Conservation (phyloP, 2,113 vertebrate genomes). For the Crocuta crocuta region DNA sequence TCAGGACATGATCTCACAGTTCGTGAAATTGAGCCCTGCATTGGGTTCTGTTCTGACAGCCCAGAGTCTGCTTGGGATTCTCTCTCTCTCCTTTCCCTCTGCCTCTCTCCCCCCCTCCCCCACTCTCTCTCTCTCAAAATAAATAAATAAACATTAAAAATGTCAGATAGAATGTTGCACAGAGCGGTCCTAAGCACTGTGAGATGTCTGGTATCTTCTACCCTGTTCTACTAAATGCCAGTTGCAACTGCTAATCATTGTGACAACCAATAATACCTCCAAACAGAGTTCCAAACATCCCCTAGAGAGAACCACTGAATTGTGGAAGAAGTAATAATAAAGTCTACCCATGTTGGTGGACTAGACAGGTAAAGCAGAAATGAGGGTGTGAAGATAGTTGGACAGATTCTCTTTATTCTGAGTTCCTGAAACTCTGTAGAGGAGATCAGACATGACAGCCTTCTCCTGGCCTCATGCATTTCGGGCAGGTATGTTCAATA, state of each 20-base stretch:
- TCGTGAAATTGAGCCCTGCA: too few relatives aligned
- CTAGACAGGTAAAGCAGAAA: background rate
- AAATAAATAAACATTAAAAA: background rate
- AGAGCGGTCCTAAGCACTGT: background rate
- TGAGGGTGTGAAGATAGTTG: background rate
- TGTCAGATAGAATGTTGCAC: background rate
- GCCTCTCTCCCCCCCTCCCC: too few relatives aligned
- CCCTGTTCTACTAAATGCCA: background rate
- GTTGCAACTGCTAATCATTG: background rate
- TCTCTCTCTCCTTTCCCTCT: too few relatives aligned
- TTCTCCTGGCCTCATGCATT: background rate
- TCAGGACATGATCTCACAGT: too few relatives aligned
- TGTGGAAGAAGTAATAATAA: background rate
- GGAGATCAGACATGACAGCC: background rate
- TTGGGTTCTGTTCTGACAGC: too few relatives aligned
- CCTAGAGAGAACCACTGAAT: background rate
- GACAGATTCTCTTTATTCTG: conserved; percentile 13
- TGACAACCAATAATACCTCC: background rate
- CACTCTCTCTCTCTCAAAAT: too few relatives aligned
- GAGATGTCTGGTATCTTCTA: background rate
- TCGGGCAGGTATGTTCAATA: background rate
- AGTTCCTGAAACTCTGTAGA: background rate
- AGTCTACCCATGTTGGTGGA: background rate
- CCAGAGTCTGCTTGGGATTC: too few relatives aligned
- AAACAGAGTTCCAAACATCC: background rate